A percentile compares a stretch with the other conserved stretches of the same genome.
Evolutionary conservation across 2,797 vertebrate species (phyloP).

Genomic region (Serranus cabrilla): DNA sequence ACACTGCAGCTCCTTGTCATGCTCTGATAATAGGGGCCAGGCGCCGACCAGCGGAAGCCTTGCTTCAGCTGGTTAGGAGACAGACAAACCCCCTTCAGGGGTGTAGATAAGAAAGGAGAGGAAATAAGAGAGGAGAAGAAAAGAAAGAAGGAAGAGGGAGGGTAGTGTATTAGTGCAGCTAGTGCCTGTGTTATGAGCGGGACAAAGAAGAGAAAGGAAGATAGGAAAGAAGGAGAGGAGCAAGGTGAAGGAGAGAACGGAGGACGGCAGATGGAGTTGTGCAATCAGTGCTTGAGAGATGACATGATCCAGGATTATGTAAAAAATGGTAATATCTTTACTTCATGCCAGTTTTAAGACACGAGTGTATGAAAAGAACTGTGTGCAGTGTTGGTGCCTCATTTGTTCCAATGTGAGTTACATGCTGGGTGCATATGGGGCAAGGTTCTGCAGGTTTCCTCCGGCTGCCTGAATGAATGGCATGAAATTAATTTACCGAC

Average conservation of each 20-base stretch:
- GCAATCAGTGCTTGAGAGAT: conserved; percentile 23
- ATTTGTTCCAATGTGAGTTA: neutral
- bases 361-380: neutral
- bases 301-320: neutral
- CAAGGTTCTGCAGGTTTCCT: neutral
- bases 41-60: conserved; percentile 61
- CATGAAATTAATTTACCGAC: neutral
- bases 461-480: neutral
- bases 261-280: neutral
- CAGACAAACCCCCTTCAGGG: conserved; percentile 75
- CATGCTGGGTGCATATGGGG: neutral
- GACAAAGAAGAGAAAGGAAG: conserved; percentile 11
- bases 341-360: neutral
- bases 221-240: conserved; percentile 18
- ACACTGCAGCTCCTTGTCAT: conserved; percentile 82
- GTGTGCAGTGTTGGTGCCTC: neutral
- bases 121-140: conserved; percentile 40
- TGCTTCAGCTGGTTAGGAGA: conserved; percentile 73
- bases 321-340: neutral
- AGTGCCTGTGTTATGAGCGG: conserved; percentile 23
- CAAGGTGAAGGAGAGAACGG: conserved; percentile 2
- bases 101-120: conserved; percentile 60
- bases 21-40: conserved; percentile 80
- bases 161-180: conserved; percentile 36
- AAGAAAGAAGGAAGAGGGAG: conserved; percentile 18